These are phyloP conservation scores for Prenolepis imparis DNA, from an alignment of 2,888 invertebrate species.

Conservation along the genomic window DNA sequence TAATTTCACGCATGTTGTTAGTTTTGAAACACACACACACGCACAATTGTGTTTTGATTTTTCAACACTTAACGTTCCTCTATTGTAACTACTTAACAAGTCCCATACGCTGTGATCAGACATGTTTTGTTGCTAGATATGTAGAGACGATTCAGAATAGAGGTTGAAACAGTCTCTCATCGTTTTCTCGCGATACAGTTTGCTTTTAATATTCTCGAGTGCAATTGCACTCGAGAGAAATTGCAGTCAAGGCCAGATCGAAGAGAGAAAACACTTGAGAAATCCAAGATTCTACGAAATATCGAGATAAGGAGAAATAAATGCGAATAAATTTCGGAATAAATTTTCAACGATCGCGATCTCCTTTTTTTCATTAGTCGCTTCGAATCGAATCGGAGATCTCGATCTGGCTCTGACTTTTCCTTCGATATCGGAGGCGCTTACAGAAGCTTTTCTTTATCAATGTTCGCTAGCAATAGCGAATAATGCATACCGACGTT, in stretches of 20 bases:
- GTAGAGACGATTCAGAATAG: constrained; percentile 38
- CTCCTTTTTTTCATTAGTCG: not conserved
- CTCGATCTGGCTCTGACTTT: constrained; percentile 41
- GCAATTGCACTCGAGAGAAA: not conserved
- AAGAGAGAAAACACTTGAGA: not conserved
- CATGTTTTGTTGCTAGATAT: constrained; percentile 43
- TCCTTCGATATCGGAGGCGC: not conserved
- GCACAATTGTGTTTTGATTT: constrained; percentile 5
- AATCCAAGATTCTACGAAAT: not conserved
- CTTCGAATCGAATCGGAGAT: not conserved
- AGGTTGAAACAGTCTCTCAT: constrained; percentile 38
- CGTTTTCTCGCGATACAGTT: not conserved
- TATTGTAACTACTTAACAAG: constrained; percentile 42
- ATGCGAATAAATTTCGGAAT: not conserved
- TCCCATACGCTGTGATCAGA: constrained; percentile 47
- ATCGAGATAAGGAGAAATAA: not conserved
- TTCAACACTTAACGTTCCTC: constrained; percentile 35
- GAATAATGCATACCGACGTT: constrained; percentile 30
- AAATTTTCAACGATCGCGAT: not conserved
- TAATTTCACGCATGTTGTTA: constrained; percentile 16
- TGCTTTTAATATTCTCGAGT: not conserved
- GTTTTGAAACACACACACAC: not conserved
- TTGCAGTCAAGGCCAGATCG: constrained; percentile 39
- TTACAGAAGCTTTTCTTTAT: not conserved
- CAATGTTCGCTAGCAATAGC: constrained; percentile 18